Evolutionary conservation across 2,113 vertebrate genomes (phyloP).

Genomic region (Oryzias woworae): DNA sequence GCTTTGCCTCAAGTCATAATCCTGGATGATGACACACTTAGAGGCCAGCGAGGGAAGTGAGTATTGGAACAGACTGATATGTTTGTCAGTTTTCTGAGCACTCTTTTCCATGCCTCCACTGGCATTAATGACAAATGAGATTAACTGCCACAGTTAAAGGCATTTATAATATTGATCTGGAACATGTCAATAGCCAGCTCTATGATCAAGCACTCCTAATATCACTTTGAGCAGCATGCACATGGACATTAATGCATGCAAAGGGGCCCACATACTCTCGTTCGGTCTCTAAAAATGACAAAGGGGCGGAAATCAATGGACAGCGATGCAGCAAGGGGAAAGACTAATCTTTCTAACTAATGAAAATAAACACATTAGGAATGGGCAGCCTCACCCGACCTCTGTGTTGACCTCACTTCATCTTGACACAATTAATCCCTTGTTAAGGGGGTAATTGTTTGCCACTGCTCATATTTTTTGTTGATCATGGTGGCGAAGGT

Average conservation of each 20-base stretch:
- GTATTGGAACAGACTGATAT: constrained; percentile 66
- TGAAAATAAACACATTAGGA: constrained; percentile 86
- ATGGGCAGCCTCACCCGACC: constrained; percentile 68
- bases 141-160: constrained; percentile 82
- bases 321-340: constrained; percentile 84
- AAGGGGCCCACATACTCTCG: constrained; percentile 25
- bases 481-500: constrained; percentile 74
- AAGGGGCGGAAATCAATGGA: constrained; percentile 80
- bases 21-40: constrained; percentile 68
- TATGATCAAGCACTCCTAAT: constrained; percentile 89
- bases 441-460: constrained; percentile 81
- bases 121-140: constrained; percentile 87
- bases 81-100: constrained; percentile 84
- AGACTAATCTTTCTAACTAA: constrained; percentile 87
- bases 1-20: constrained; percentile 65
- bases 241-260: constrained; percentile 42
- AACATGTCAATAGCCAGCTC: constrained; percentile 86
- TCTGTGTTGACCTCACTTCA: constrained; percentile 74
- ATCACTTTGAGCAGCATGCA: constrained; percentile 83
- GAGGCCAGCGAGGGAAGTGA: constrained; percentile 54
- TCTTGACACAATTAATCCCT: constrained; percentile 82
- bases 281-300: constrained; percentile 37
- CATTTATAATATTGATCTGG: constrained; percentile 84
- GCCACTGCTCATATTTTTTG: constrained; percentile 80
- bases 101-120: constrained; percentile 14